These are phyloP conservation scores for Channa maculata DNA, from an alignment of 2,113 vertebrate genomes.

Conservation along the genomic window DNA sequence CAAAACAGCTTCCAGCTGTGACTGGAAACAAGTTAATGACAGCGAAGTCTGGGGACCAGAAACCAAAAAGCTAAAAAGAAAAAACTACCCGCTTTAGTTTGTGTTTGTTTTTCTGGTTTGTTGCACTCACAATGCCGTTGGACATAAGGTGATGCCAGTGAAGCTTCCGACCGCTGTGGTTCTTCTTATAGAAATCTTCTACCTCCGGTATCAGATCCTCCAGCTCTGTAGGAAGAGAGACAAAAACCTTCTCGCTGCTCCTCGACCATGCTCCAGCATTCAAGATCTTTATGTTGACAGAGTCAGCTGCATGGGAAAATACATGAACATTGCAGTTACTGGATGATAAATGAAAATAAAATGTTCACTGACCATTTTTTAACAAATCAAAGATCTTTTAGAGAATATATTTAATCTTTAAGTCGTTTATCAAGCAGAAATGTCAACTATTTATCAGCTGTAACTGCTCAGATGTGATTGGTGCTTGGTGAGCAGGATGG, in stretches of 20 bases:
- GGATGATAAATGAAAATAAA: no score
- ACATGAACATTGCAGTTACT: background rate
- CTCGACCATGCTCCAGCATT: slow-evolving; percentile 98
- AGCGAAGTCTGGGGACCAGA: no score
- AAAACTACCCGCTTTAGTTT: background rate
- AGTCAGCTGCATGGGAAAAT: slow-evolving; percentile 86
- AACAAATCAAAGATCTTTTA: background rate
- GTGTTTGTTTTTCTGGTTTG: background rate
- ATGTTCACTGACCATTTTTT: no score
- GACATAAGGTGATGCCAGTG: slow-evolving; percentile 99
- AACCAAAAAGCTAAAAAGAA: no score
- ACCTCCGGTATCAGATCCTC: slow-evolving; percentile 99
- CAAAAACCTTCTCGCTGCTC: slow-evolving; percentile 98
- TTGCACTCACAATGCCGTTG: slow-evolving; percentile 94
- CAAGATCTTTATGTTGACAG: slow-evolving; percentile 99
- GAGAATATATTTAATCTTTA: no score
- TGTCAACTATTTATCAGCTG: background rate
- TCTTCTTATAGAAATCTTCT: slow-evolving; percentile 99
- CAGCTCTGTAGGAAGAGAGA: slow-evolving; percentile 95
- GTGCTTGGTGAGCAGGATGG: background rate
- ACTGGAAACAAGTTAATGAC: no score
- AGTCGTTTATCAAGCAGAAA: background rate
- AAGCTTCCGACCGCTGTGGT: slow-evolving; percentile 97
- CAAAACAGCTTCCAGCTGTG: no score
- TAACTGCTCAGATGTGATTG: background rate